Evolutionary conservation across 2,113 vertebrate genomes (phyloP).

Genomic region (Labrus mixtus): DNA sequence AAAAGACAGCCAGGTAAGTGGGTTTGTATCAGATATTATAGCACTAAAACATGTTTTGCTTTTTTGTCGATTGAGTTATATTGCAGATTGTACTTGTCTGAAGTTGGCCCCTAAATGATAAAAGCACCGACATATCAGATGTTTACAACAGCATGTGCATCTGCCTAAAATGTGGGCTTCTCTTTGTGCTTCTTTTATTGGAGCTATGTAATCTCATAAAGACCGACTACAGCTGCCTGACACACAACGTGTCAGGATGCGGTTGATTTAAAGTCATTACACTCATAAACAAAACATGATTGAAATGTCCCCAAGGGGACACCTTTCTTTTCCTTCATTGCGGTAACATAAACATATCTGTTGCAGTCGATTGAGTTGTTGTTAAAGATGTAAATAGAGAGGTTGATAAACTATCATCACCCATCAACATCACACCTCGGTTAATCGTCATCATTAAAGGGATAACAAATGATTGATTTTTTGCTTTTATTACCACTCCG

Average conservation of each 20-base stretch:
- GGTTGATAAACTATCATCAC: slow-evolving; percentile 24
- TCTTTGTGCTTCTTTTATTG: slow-evolving; percentile 11
- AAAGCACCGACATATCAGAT: background rate
- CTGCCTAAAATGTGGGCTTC: background rate
- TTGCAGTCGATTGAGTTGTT: slow-evolving; percentile 7
- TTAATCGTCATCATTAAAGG: slow-evolving; percentile 42
- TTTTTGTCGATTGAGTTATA: no score
- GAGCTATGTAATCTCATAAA: slow-evolving; percentile 23
- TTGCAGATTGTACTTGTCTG: background rate
- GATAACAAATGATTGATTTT: slow-evolving; percentile 39
- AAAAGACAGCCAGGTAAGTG: slow-evolving; percentile 25
- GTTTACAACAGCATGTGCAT: background rate
- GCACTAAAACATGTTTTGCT: background rate
- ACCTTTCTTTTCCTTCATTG: slow-evolving; percentile 23
- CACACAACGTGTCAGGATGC: slow-evolving; percentile 35
- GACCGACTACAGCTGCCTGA: slow-evolving; percentile 20
- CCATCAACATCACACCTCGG: slow-evolving; percentile 20
- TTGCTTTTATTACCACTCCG: slow-evolving; percentile 41
- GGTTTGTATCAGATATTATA: background rate
- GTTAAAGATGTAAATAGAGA: slow-evolving; percentile 33
- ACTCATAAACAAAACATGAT: slow-evolving; percentile 36
- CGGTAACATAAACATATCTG: slow-evolving; percentile 27
- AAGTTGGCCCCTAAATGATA: slow-evolving; percentile 1
- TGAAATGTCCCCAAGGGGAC: background rate
- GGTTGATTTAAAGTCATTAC: slow-evolving; percentile 46